These are phyloP conservation scores for Natator depressus DNA, from an alignment of 2,113 vertebrate genomes.

Conservation along the genomic window DNA sequence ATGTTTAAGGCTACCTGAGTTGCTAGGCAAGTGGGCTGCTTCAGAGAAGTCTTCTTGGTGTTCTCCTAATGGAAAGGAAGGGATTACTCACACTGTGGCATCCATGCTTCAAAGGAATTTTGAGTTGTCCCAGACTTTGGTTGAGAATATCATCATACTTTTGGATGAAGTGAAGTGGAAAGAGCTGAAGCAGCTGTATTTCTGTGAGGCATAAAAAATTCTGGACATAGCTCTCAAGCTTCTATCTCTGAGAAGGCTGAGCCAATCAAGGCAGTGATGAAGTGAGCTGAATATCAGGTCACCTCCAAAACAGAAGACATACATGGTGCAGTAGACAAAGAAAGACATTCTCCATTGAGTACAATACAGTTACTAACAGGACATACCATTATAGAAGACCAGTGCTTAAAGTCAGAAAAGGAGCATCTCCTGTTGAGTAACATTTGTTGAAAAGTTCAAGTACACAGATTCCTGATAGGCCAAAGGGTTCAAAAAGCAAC, in stretches of 20 bases:
- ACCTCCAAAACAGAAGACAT: neutral
- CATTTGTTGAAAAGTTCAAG: neutral
- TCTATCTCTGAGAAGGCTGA: neutral
- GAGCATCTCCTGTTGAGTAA: neutral
- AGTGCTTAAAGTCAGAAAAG: neutral
- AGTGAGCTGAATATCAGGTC: neutral
- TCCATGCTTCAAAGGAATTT: neutral
- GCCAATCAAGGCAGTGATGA: neutral
- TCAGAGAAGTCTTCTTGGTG: neutral
- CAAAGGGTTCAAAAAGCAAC: neutral
- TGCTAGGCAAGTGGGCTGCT: neutral
- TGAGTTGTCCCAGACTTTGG: neutral
- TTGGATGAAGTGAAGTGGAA: neutral
- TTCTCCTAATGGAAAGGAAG: neutral
- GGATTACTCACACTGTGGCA: neutral
- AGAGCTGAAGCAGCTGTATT: neutral
- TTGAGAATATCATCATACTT: neutral
- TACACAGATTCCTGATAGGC: neutral
- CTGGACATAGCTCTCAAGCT: neutral
- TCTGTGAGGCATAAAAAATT: neutral
- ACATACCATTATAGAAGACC: neutral
- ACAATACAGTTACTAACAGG: neutral
- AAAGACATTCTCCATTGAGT: neutral
- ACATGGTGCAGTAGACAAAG: neutral
- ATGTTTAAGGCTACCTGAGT: neutral